These are phyloP conservation scores for Gandaritis pyraliata DNA, from an alignment of 2,888 invertebrate genomes.

Conservation along the genomic window DNA sequence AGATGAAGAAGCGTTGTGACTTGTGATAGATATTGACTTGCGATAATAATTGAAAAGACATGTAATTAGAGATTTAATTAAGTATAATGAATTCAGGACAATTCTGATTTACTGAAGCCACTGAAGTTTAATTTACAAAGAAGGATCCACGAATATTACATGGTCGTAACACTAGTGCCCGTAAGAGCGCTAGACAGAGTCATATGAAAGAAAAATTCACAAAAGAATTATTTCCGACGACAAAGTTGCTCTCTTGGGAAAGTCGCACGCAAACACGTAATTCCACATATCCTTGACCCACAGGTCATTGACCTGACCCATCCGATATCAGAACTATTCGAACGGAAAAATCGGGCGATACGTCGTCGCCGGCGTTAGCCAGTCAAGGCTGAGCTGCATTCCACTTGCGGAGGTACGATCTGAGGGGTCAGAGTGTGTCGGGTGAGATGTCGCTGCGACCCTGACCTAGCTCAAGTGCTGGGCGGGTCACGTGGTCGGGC, in stretches of 20 bases:
- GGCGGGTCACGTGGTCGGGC: slow-evolving; percentile 79
- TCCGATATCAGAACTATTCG: slow-evolving; percentile 74
- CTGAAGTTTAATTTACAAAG: too few relatives aligned
- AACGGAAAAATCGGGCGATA: slow-evolving; percentile 76
- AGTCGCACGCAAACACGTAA: slow-evolving; percentile 41
- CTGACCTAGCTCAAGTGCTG: slow-evolving; percentile 81
- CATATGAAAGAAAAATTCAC: background rate
- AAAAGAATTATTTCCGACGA: slow-evolving; percentile 7
- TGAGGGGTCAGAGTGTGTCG: slow-evolving; percentile 59
- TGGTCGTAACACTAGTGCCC: too few relatives aligned
- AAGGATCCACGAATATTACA: too few relatives aligned
- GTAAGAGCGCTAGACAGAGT: background rate
- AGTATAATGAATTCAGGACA: too few relatives aligned
- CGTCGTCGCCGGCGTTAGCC: slow-evolving; percentile 39
- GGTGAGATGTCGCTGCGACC: slow-evolving; percentile 69
- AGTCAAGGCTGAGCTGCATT: slow-evolving; percentile 56
- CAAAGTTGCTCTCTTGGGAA: slow-evolving; percentile 15
- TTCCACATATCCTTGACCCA: slow-evolving; percentile 67
- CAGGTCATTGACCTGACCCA: slow-evolving; percentile 66
- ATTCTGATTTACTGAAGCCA: too few relatives aligned
- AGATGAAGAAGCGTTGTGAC: too few relatives aligned
- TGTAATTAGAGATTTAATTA: too few relatives aligned
- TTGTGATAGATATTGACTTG: too few relatives aligned
- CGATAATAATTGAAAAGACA: too few relatives aligned
- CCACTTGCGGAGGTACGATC: slow-evolving; percentile 32